A percentile compares a stretch with the other conserved stretches of the same genome.
Evolutionary conservation across 2,113 vertebrate species (phyloP).

Genomic region (Ranitomeya imitator): DNA sequence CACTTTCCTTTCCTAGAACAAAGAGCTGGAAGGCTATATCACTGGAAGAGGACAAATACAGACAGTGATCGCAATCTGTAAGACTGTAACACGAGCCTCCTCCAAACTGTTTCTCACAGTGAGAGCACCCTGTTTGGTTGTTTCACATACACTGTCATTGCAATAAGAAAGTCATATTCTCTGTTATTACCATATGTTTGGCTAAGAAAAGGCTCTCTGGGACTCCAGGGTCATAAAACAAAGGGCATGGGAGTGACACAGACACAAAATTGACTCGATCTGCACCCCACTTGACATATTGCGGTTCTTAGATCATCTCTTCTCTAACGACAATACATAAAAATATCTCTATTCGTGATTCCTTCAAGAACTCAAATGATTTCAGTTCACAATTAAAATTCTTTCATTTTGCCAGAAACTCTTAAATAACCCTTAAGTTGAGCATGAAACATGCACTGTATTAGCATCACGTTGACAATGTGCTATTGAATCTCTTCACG

Average conservation of each 20-base stretch:
- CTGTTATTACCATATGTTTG: conserved; percentile 54
- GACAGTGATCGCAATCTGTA: conserved; percentile 50
- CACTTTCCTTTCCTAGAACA: conserved; percentile 78
- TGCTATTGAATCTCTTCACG: not conserved
- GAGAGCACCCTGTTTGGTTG: conserved; percentile 44
- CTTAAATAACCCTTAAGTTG: not conserved
- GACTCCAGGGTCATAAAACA: conserved; percentile 50
- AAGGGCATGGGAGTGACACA: conserved; percentile 54
- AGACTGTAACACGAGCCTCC: conserved; percentile 26
- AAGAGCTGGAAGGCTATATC: conserved; percentile 54
- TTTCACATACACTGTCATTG: conserved; percentile 57
- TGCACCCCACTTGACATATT: conserved; percentile 27
- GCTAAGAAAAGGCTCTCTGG: conserved; percentile 37
- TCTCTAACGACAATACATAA: conserved; percentile 26
- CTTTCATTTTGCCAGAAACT: conserved; percentile 17
- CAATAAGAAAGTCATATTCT: conserved; percentile 50
- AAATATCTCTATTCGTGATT: conserved; percentile 13
- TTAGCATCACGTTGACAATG: not conserved
- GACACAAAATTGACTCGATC: conserved; percentile 35
- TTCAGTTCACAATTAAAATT: conserved; percentile 29
- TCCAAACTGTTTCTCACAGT: conserved; percentile 55
- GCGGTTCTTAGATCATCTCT: not conserved
- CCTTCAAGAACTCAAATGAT: not conserved
- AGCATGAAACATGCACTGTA: not conserved
- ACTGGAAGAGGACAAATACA: conserved; percentile 22